Conservation (phyloP, 2,113 vertebrate genomes). For the Misgurnus anguillicaudatus region DNA sequence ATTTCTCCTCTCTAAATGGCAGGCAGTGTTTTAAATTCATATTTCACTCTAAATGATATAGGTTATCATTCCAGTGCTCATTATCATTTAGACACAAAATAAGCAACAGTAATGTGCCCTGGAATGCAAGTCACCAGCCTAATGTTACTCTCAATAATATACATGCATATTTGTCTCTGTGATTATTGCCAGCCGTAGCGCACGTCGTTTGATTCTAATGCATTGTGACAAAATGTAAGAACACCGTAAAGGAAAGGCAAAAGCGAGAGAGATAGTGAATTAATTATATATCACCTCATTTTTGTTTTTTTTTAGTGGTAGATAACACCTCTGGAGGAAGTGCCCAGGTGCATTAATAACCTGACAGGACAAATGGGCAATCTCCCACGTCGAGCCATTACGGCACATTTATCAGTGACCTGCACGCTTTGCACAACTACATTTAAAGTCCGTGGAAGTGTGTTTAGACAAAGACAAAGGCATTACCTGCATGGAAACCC, state of each 20-base stretch:
- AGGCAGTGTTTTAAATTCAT: slow-evolving; percentile 70
- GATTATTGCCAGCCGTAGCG: slow-evolving; percentile 66
- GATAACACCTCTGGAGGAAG: slow-evolving; percentile 79
- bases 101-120: slow-evolving; percentile 77
- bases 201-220: slow-evolving; percentile 70
- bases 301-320: slow-evolving; percentile 60
- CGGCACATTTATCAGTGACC: slow-evolving; percentile 81
- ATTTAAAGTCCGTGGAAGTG: slow-evolving; percentile 81
- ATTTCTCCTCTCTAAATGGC: slow-evolving; percentile 67
- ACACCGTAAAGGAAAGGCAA: slow-evolving; percentile 68
- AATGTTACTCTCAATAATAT: slow-evolving; percentile 72
- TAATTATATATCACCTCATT: slow-evolving; percentile 72
- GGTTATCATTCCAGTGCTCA: slow-evolving; percentile 76
- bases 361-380: slow-evolving; percentile 77
- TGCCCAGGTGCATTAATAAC: slow-evolving; percentile 79
- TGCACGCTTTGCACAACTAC: slow-evolving; percentile 74
- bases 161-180: slow-evolving; percentile 71
- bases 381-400: slow-evolving; percentile 79
- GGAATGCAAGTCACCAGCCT: slow-evolving; percentile 66
- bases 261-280: slow-evolving; percentile 57
- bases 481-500: slow-evolving; percentile 78
- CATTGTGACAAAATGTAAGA: slow-evolving; percentile 81
- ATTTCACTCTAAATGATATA: slow-evolving; percentile 75
- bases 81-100: slow-evolving; percentile 82
- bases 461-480: slow-evolving; percentile 81